Percentiles rank a stretch among this genome's conserved stretches.
Conservation (phyloP, 2,113 vertebrate genomes). For the Notothenia rossii region DNA sequence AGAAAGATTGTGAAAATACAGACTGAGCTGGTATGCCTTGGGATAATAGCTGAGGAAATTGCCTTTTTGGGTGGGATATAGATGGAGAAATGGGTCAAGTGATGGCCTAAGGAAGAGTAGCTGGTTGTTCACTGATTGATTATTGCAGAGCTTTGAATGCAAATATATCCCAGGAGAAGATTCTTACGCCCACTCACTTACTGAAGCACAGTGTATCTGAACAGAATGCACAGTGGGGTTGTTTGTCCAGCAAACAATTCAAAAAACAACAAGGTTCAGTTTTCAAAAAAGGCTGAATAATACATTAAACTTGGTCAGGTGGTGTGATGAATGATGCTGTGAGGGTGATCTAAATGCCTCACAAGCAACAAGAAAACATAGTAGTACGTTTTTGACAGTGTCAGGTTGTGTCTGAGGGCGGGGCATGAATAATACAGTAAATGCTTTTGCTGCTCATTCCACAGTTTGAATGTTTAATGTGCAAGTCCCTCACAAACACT, state of each 20-base stretch:
- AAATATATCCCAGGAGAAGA: slow-evolving; percentile 24
- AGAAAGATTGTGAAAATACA: slow-evolving; percentile 9
- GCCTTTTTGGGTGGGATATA: slow-evolving; percentile 21
- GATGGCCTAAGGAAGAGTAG: slow-evolving; percentile 24
- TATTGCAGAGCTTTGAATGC: slow-evolving; percentile 32
- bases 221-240: slow-evolving; percentile 23
- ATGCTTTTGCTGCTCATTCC: not conserved
- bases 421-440: slow-evolving; percentile 32
- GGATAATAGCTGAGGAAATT: slow-evolving; percentile 14
- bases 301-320: not conserved
- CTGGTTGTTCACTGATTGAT: slow-evolving; percentile 35
- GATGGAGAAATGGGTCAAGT: slow-evolving; percentile 46
- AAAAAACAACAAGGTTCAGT: not conserved
- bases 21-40: slow-evolving; percentile 1
- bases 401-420: slow-evolving; percentile 15
- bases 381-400: not conserved
- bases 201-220: slow-evolving; percentile 12
- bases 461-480: slow-evolving; percentile 34
- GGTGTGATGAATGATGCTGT: not conserved
- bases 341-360: not conserved
- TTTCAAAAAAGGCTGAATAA: not conserved
- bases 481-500: not conserved
- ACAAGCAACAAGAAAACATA: not conserved
- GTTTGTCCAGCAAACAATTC: slow-evolving; percentile 7
- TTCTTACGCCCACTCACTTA: slow-evolving; percentile 18